Base-by-base conservation (phyloP, 2,797 vertebrate genomes). In the Pterois miles region DNA sequence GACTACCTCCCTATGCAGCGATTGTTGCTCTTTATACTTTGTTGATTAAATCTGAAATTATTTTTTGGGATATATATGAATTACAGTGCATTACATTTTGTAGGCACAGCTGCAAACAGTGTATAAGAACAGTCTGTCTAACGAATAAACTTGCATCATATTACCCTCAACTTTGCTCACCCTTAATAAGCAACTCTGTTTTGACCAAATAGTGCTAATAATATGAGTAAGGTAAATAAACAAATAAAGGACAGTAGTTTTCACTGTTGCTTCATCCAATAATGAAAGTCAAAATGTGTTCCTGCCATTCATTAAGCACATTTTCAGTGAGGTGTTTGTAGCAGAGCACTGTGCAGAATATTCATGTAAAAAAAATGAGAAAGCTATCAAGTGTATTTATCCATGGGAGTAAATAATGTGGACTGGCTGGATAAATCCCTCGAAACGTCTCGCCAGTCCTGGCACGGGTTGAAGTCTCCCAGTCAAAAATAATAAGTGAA, bases 401-500 rank as follows among this genome's bases (percentile, higher is more conserved):
- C 53, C 80, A 76, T 65, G 53, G 40, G 63, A 60, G 43, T 73
- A 83, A 87, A 88, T 85, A 91, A 87, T 87, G 62, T 74, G 64
- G 31, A 54, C 70, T 80, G 72, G 57, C 81, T 76, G 66, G 66
- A 18, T 83, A 78, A 90, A 88, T 84, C 71, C 64, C 63, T 65
- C 64, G 59, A 82, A 84, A 88, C 43, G 36, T 76, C 77, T 74
- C 38, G 54, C 74, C 77, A 43, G 56, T 80, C 56, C 68, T 88
- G 84, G 88, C 90, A 82, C 54, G 64, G 74, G 58, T 70, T 78
- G 38, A 84, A 82, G 75, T 71, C 82, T 86, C 68, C 66, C 60
- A 87, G 86, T 89, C 89, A 89, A 91, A 91, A 93, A 92, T 86
- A 91, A 84, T 72, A 89, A 84, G 76, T 65, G 66, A 85, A 86